These are phyloP conservation scores for Globodera rostochiensis DNA, from an alignment of 1,140 invertebrate genomes.

Conservation along the genomic window DNA sequence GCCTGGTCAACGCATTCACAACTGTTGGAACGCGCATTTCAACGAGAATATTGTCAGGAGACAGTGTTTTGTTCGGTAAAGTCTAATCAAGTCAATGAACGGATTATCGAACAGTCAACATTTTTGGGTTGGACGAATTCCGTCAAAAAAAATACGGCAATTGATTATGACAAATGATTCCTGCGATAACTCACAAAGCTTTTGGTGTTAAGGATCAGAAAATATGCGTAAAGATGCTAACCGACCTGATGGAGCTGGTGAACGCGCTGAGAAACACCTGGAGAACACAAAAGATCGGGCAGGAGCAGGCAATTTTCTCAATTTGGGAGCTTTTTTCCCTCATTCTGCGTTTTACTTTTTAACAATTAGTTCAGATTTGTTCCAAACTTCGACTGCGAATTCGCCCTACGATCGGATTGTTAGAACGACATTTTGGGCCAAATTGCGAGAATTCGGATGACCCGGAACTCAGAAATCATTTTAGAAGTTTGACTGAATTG, in stretches of 20 bases:
- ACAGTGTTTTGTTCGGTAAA: not conserved
- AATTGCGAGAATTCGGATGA: not conserved
- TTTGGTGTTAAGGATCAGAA: not conserved
- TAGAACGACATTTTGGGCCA: constrained; percentile 1
- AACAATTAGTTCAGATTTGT: not conserved
- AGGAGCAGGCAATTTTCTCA: not conserved
- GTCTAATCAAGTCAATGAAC: no score
- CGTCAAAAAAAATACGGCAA: no score
- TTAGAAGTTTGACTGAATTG: not conserved
- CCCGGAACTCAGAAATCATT: no score
- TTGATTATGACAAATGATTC: no score
- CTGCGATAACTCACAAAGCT: no score
- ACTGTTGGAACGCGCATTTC: constrained; percentile 32
- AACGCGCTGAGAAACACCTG: constrained; percentile 15
- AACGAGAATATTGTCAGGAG: constrained; percentile 14
- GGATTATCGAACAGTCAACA: no score
- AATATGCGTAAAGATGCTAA: not conserved
- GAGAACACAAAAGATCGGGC: constrained; percentile 7
- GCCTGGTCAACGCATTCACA: constrained; percentile 26
- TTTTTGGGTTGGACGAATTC: no score
- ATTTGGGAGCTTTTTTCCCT: not conserved
- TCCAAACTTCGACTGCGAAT: not conserved
- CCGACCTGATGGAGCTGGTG: constrained; percentile 6
- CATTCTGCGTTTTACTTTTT: not conserved
- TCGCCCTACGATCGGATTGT: not conserved